Percentiles rank a stretch among this genome's conserved stretches.
Conservation (phyloP, 2,797 vertebrate species). For the Anguilla megastoma region DNA sequence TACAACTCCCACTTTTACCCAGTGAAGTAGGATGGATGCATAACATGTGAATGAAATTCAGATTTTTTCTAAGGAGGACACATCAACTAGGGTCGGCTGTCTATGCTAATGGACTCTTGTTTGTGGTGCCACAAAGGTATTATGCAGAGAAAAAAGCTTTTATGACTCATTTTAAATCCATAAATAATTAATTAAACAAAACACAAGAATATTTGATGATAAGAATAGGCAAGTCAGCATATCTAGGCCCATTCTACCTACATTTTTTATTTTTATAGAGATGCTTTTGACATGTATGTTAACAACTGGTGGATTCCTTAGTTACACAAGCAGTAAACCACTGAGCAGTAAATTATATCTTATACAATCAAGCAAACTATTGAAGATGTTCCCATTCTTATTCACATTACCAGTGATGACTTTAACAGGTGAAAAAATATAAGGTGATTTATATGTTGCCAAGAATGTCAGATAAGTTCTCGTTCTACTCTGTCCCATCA, state of each 20-base stretch:
- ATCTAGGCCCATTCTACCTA: not conserved
- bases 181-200: not conserved
- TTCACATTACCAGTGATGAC: not conserved
- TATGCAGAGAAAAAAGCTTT: not conserved
- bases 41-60: not conserved
- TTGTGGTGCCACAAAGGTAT: not conserved
- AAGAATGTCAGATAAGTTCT: slow-evolving; percentile 27
- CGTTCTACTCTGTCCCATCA: slow-evolving; percentile 57
- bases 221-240: not conserved
- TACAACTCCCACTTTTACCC: not conserved
- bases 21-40: not conserved
- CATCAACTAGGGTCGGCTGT: not conserved
- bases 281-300: not conserved
- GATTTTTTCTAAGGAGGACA: not conserved
- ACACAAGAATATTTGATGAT: not conserved
- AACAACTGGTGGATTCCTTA: not conserved
- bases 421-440: not conserved
- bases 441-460: not conserved
- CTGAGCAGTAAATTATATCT: not conserved
- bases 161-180: not conserved
- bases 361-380: not conserved
- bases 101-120: not conserved
- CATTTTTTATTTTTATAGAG: not conserved
- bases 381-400: not conserved
- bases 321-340: not conserved